Base-by-base conservation (phyloP, 2,888 invertebrate species). In the Embidobia sp. region DNA sequence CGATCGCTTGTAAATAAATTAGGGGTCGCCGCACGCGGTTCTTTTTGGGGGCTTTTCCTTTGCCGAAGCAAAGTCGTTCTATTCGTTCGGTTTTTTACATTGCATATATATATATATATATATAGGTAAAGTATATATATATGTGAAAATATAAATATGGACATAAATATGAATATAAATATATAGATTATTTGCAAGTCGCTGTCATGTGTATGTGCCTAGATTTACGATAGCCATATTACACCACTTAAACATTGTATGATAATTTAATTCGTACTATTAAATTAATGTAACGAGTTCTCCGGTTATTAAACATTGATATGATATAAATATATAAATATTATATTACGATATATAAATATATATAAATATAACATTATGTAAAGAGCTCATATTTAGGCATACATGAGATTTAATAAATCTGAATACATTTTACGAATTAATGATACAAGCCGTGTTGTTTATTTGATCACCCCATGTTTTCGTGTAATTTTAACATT, bases 381-480 rank as follows among this genome's bases (percentile, higher is more conserved):
- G 87, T 88, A 88, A 88, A 88, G 87, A 88, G 87, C 88, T 88
- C 86, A 86, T 87, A 88, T 88, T 87, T 88, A 88, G 88, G 85
- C 87, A 86, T 88, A 88, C 86, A 85, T 86, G 84, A 88, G 88
- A 87, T 89, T 89, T 88, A 89, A 89, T 89, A 89, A 89, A 89
- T 85, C 88, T 86, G 83, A 87, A 87, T 88, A 88, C 87, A 87
- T 87, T 88, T 89, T 88, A 87, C 84, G 87, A 87, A 87, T 86
- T 86, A 51, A 73, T 59, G 53, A 63, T 29, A 46, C 0, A n/a
- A n/a, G n/a, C n/a, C n/a, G n/a, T n/a, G n/a, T n/a, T n/a, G n/a
- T n/a, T n/a, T n/a, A n/a, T n/a, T n/a, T n/a, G n/a, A n/a, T n/a
- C n/a, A n/a, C n/a, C n/a, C n/a, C n/a, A n/a, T n/a, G n/a, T n/a